Base-by-base conservation (phyloP, 2,797 vertebrate genomes). In the Molossus molossus region DNA sequence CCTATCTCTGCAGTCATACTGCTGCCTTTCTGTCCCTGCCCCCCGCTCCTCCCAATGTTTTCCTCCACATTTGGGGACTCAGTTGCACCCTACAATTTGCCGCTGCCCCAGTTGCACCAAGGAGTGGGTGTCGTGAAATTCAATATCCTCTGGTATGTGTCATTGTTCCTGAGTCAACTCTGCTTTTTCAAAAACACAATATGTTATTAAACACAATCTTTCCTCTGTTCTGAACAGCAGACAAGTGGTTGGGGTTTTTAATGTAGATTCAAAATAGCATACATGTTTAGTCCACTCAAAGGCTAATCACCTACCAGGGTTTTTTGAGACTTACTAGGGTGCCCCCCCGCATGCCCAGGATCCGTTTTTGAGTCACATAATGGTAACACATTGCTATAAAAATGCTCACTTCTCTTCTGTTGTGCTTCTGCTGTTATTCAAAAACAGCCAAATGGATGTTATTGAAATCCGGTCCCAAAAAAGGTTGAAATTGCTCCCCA, bases 401-500 rank as follows among this genome's bases (percentile, higher is more conserved):
- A 6, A 97, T 97, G 95, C 98, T 96, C 87, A 90, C 76, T 97
- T 95, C 96, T 98, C 95, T 97, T 97, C 97, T 97, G 97, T 97
- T 97, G 97, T 96, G 96, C 97, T 33, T 97, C 96, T 97, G 96
- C 67, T 96, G 96, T 96, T 97, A 94, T 97, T 97, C 94, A 97
- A 97, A 97, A 98, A 97, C 94, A 97, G 98, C 97, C 98, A 97
- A 97, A 94, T 97, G 98, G 96, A 97, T 97, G 97, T 92, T 95
- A 97, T 87, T 96, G 97, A 97, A 97, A 97, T 97, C 77, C 76
- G 11, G 77, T 97, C 0, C 97, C 1, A 98, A 98, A 98, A 87
- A 96, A 2, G 67, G 96, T 96, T 96, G 72, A 93, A 97, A 97
- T 92, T 85, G 82, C 91, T 96, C 96, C 97, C 92, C 91, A 94